Base-by-base conservation (phyloP, 23 tunicate species). In the Phallusia fumigata region DNA sequence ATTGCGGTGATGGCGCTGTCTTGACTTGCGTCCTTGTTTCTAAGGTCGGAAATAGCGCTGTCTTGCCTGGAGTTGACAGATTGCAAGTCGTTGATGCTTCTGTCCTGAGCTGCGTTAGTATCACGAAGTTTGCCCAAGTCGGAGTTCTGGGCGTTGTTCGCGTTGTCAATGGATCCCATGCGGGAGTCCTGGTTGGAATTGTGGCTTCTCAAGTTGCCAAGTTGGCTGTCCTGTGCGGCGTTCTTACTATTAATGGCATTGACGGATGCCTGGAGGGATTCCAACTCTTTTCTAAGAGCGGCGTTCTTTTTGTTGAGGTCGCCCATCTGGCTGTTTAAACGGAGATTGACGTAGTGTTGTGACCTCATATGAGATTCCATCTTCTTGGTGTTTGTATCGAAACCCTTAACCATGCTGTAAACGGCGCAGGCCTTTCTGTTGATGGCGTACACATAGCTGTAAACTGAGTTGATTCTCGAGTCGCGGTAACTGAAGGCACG, bases 401-500 rank as follows among this genome's bases (percentile, higher is more conserved):
- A 58, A 16, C 13, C 13, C 13, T 13, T 8, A 11, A 58, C 69
- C 69, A 21, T 58, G 3, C 28, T 13, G 16, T 58, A 58, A 24
- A 24, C 28, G 28, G 26, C 69, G 69, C 69, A 58, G 16, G 69
- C 69, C 69, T 58, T 58, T 24, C 69, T 58, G 69, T 22, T 24
- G 69, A 58, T 58, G 28, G 69, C 69, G 69, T 24, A 21, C 2
- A 24, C 69, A 16, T 58, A 58, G 28, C 5, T 21, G 69, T 58
- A 58, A 58, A 58, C 69, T 11, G 69, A 58, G 28, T 58, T 58
- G 69, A 58, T 58, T 58, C 69, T 58, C 34, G 40, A 30, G 77
- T 74, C 77, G 77, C 77, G 36, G 77, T 74, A 74, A 19, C 77
- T 32, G 30, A 74, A 74, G 31, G 31, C 26, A 30, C 35, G 21